These are phyloP conservation scores for Yponomeuta sedellus DNA, from an alignment of 2,888 invertebrate species.

Conservation along the genomic window DNA sequence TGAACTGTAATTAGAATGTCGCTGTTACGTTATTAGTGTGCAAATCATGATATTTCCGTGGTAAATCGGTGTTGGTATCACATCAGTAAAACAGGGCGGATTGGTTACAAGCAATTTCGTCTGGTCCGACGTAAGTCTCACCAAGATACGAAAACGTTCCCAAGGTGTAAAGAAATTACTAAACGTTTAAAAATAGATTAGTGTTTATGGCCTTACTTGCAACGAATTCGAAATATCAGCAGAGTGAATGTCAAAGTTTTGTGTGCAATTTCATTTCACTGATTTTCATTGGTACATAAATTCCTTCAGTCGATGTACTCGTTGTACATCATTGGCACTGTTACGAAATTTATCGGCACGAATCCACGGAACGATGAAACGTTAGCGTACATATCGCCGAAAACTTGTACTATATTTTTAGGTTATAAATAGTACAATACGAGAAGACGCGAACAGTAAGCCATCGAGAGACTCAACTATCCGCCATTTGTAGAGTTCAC, in stretches of 20 bases:
- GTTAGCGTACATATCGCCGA: conserved; percentile 76
- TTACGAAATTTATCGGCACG: conserved; percentile 68
- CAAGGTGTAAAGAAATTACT: conserved; percentile 74
- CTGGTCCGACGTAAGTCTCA: conserved; percentile 67
- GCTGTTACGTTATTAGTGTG: conserved; percentile 74
- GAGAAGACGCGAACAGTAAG: conserved; percentile 44
- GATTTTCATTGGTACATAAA: conserved; percentile 59
- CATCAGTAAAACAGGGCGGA: conserved; percentile 51
- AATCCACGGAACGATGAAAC: conserved; percentile 70
- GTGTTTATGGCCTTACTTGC: conserved; percentile 77
- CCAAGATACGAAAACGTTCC: conserved; percentile 68
- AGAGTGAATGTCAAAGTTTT: conserved; percentile 76
- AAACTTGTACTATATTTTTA: conserved; percentile 76
- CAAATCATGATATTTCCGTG: conserved; percentile 51
- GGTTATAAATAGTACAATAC: conserved; percentile 74
- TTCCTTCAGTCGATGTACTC: conserved; percentile 64
- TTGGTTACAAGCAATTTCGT: conserved; percentile 65
- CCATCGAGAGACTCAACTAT: conserved; percentile 58
- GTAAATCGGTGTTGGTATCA: conserved; percentile 44
- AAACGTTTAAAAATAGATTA: conserved; percentile 76
- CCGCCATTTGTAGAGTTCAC: conserved; percentile 70
- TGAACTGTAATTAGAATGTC: conserved; percentile 74
- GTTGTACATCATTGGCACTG: conserved; percentile 70
- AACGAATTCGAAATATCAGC: conserved; percentile 75
- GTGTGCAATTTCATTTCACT: conserved; percentile 76